phyloP scores from a whole-genome alignment of 2,888 invertebrate genomes.

The Atherix ibis region DNA sequence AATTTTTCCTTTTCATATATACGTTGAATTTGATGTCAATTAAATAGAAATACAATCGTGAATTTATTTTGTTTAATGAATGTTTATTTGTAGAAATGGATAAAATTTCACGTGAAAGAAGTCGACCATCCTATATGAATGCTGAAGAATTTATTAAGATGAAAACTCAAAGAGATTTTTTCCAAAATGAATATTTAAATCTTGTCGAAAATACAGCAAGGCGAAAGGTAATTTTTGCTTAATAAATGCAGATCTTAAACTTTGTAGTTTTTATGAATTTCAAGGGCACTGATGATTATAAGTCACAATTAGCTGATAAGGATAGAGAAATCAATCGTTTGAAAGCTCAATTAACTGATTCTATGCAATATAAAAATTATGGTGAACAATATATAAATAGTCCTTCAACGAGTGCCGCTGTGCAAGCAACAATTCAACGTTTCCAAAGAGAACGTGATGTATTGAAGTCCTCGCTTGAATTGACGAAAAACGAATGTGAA shows the following conservation, averaged over 20 bases:
- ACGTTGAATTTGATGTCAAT: too few species aligned
- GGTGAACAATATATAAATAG: too few species aligned
- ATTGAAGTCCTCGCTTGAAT: constrained; percentile 37
- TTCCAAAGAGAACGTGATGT: constrained; percentile 38
- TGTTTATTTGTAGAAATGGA: not conserved
- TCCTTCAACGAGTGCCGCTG: constrained; percentile 13
- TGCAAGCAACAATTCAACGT: constrained; percentile 26
- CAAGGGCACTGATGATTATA: constrained; percentile 3
- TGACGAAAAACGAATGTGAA: constrained; percentile 44
- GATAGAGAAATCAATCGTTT: constrained; percentile 3
- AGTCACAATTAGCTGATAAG: constrained; percentile 4
- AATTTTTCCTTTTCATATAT: not conserved
- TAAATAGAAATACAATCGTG: too few species aligned
- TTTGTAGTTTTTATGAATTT: not conserved
- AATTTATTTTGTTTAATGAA: too few species aligned
- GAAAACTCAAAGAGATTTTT: constrained; percentile 28
- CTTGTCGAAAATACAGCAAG: constrained; percentile 23
- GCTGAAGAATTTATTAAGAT: constrained; percentile 27
- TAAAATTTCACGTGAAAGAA: not conserved
- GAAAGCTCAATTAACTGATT: constrained; percentile 1
- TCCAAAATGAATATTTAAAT: constrained; percentile 29
- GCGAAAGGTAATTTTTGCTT: constrained; percentile 15
- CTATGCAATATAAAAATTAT: too few species aligned
- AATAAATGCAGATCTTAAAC: not conserved
- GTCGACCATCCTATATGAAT: too few species aligned